These are phyloP conservation scores for Philaethria dido DNA, from an alignment of 2,888 invertebrate species.

Conservation along the genomic window DNA sequence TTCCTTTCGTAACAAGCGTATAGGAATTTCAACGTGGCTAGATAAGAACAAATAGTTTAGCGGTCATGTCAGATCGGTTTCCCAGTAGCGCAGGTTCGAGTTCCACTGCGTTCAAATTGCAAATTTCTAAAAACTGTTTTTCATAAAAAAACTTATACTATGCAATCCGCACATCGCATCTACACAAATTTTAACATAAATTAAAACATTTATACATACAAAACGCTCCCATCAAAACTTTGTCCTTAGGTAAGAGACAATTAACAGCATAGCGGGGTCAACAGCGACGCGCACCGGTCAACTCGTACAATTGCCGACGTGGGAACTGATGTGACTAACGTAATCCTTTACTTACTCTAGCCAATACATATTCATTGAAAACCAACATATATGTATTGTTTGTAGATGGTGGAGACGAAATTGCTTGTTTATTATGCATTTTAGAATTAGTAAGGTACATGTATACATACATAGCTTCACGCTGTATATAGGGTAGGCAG, in stretches of 20 bases:
- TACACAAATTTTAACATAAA: neutral
- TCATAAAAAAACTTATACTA: too few relatives aligned
- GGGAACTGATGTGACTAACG: conserved; percentile 61
- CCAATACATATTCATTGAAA: conserved; percentile 6
- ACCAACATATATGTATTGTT: neutral
- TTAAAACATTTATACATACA: conserved; percentile 11
- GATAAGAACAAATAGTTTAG: too few relatives aligned
- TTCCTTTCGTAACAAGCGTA: too few relatives aligned
- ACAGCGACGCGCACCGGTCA: conserved; percentile 72
- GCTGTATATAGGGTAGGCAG: too few relatives aligned
- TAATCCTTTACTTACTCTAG: neutral
- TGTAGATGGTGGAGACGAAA: neutral
- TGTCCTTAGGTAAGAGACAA: conserved; percentile 67
- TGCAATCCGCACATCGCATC: too few relatives aligned
- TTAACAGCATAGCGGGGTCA: conserved; percentile 70
- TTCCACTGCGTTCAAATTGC: too few relatives aligned
- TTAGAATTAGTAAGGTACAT: too few relatives aligned
- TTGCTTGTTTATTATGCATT: neutral
- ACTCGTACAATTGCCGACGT: conserved; percentile 74
- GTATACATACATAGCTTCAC: too few relatives aligned
- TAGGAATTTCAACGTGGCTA: too few relatives aligned
- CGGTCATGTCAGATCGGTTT: too few relatives aligned
- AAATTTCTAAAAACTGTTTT: too few relatives aligned
- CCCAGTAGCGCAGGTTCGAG: too few relatives aligned
- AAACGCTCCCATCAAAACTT: conserved; percentile 48